These are phyloP conservation scores for Toxotes lorentzi DNA, from an alignment of 2,797 vertebrate genomes.

Conservation along the genomic window DNA sequence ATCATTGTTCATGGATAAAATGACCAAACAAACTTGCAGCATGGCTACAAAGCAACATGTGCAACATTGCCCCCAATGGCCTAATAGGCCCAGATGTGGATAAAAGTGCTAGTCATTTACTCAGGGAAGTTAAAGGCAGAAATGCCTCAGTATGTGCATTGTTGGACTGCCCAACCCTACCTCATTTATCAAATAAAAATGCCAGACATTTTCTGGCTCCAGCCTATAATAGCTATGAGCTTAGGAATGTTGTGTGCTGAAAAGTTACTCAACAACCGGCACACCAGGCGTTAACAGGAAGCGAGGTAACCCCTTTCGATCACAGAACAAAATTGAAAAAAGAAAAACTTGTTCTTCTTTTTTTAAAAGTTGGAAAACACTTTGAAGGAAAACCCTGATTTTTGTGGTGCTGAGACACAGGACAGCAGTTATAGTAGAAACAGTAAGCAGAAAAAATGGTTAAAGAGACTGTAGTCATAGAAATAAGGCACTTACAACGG, in stretches of 20 bases:
- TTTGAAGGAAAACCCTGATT: not conserved
- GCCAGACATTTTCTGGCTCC: not conserved
- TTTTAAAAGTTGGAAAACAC: not conserved
- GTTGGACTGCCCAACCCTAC: not conserved
- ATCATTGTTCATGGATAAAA: not conserved
- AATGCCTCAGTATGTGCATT: not conserved
- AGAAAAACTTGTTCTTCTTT: no score
- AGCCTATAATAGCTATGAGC: not conserved
- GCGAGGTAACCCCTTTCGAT: not conserved
- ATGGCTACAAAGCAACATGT: not conserved
- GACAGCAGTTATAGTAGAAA: no score
- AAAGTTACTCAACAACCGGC: not conserved
- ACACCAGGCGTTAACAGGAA: no score
- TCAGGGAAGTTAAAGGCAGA: no score
- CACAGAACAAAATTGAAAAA: not conserved
- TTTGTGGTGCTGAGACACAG: not conserved
- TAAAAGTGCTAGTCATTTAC: no score
- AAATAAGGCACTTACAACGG: not conserved
- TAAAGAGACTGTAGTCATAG: no score
- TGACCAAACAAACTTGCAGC: not conserved
- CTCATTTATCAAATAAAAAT: not conserved
- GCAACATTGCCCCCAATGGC: no score
- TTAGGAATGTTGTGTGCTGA: not conserved
- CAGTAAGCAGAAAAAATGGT: not conserved
- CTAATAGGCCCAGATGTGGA: no score